Conservation (phyloP, 2,888 invertebrate species). For the Coleophora deauratella region DNA sequence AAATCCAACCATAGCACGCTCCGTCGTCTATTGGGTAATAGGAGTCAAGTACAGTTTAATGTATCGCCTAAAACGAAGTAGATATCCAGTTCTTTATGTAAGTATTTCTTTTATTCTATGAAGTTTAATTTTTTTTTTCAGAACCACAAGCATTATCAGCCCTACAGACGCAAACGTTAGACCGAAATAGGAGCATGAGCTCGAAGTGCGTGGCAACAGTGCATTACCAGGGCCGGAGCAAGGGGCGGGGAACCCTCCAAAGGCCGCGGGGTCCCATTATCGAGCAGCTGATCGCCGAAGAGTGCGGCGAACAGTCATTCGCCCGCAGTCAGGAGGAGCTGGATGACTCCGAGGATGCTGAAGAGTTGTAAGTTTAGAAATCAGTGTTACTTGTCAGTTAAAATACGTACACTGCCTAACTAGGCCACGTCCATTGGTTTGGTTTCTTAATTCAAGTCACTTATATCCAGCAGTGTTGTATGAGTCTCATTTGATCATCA, state of each 20-base stretch:
- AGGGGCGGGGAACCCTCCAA: constrained; percentile 44
- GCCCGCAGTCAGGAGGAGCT: constrained; percentile 70
- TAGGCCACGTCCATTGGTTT: too few species aligned
- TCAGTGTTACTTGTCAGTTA: too few species aligned
- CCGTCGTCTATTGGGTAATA: too few species aligned
- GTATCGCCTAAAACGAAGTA: too few species aligned
- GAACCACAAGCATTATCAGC: constrained; percentile 67
- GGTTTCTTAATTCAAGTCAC: too few species aligned
- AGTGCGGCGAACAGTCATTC: constrained; percentile 57
- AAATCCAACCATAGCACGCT: too few species aligned
- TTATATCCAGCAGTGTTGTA: too few species aligned
- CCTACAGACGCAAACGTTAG: constrained; percentile 62
- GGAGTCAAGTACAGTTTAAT: too few species aligned
- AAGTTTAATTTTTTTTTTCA: constrained; percentile 19
- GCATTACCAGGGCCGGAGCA: constrained; percentile 45
- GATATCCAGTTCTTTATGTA: too few species aligned
- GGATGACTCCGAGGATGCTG: constrained; percentile 76
- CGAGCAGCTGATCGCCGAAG: constrained; percentile 62
- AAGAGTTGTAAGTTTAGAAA: constrained; percentile 51
- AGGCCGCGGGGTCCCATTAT: constrained; percentile 55
- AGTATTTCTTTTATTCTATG: too few species aligned
- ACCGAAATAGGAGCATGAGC: constrained; percentile 46
- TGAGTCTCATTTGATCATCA: too few species aligned
- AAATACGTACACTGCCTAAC: too few species aligned
- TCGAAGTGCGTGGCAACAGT: constrained; percentile 61